These are phyloP conservation scores for Notothenia coriiceps DNA, from an alignment of 2,113 vertebrate genomes.

Conservation along the genomic window DNA sequence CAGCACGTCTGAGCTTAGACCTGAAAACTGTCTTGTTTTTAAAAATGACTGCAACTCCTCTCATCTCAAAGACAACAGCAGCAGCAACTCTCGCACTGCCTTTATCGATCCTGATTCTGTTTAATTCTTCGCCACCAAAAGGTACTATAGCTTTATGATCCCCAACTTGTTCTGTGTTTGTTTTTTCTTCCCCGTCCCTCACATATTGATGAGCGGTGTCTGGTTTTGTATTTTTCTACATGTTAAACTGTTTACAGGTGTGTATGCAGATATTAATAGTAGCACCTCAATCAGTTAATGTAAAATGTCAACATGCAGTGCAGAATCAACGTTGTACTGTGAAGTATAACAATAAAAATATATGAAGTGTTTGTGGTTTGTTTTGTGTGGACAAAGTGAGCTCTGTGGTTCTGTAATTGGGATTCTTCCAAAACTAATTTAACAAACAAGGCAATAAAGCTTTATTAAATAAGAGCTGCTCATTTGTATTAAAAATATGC, in stretches of 20 bases:
- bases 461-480: background rate
- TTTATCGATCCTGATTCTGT: slow-evolving; percentile 47
- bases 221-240: slow-evolving; percentile 81
- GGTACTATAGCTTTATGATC: slow-evolving; percentile 79
- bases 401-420: background rate
- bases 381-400: background rate
- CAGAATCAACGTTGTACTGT: slow-evolving; percentile 69
- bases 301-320: slow-evolving; percentile 61
- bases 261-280: slow-evolving; percentile 56
- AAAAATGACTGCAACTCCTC: slow-evolving; percentile 62
- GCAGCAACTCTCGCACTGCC: slow-evolving; percentile 45
- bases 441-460: background rate
- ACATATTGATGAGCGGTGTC: slow-evolving; percentile 62
- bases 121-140: slow-evolving; percentile 63
- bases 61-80: slow-evolving; percentile 13
- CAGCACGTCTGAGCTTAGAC: slow-evolving; percentile 38
- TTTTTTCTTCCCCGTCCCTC: slow-evolving; percentile 15
- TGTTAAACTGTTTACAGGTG: slow-evolving; percentile 71
- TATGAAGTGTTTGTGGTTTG: slow-evolving; percentile 24
- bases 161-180: slow-evolving; percentile 29
- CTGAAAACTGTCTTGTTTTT: slow-evolving; percentile 40
- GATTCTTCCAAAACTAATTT: background rate
- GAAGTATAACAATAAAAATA: slow-evolving; percentile 76
- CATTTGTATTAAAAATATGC: too few species aligned
- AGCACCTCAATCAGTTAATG: slow-evolving; percentile 76